Conservation (phyloP, 1,140 invertebrate species). For the Conus betulinus region DNA sequence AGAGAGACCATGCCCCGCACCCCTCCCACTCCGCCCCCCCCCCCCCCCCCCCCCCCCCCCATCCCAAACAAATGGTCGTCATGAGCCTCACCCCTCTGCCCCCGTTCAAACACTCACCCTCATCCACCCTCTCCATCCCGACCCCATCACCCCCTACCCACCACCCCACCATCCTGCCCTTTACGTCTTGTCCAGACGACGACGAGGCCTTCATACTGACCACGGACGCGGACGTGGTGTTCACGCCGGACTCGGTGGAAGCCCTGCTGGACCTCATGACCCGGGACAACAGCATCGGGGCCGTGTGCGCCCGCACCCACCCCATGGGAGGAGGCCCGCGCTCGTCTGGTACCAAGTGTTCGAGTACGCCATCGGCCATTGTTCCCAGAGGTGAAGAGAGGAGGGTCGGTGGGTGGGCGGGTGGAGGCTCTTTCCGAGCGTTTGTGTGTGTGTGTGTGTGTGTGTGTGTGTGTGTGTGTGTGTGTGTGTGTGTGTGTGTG, state of each 20-base stretch:
- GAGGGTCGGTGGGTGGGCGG: not conserved
- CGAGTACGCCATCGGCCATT: slow-evolving; percentile 73
- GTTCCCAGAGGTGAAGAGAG: slow-evolving; percentile 69
- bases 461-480: not conserved
- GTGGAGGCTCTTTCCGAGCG: not conserved
- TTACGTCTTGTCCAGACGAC: slow-evolving; percentile 31
- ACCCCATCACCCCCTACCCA: not conserved
- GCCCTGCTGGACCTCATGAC: slow-evolving; percentile 72
- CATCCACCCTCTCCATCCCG: too few species aligned
- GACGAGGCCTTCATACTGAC: slow-evolving; percentile 68
- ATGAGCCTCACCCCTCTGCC: too few species aligned
- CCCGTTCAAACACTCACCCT: too few species aligned
- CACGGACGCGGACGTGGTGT: slow-evolving; percentile 72
- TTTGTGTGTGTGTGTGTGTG: too few species aligned
- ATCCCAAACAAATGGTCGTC: too few species aligned
- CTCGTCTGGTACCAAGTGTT: slow-evolving; percentile 72
- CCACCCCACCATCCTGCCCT: slow-evolving; percentile 6
- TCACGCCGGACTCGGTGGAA: slow-evolving; percentile 68
- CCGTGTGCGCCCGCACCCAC: slow-evolving; percentile 71
- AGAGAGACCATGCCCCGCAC: too few species aligned
- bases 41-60: too few species aligned
- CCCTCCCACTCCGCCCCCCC: too few species aligned
- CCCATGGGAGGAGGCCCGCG: slow-evolving; percentile 66
- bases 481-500: too few species aligned
- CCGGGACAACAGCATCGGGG: slow-evolving; percentile 67